Evolutionary conservation across 2,113 vertebrate species (phyloP).

Genomic region (Zingel zingel): DNA sequence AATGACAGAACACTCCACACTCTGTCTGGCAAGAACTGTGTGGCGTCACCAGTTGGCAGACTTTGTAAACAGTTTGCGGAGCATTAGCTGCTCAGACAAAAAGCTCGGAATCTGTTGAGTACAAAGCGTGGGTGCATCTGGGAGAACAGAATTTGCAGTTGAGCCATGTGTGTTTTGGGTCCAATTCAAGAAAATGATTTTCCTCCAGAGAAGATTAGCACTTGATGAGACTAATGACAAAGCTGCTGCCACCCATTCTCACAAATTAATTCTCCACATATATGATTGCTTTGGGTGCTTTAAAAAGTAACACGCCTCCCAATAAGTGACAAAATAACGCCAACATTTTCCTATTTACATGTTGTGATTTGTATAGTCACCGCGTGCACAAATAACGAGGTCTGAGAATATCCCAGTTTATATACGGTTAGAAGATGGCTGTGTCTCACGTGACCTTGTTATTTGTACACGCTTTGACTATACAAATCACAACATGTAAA

Average conservation of each 20-base stretch:
- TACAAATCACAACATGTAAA: too few relatives aligned
- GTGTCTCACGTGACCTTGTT: too few relatives aligned
- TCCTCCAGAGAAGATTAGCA: neutral
- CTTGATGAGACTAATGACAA: neutral
- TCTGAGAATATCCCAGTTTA: too few relatives aligned
- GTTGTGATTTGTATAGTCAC: too few relatives aligned
- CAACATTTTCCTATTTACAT: too few relatives aligned
- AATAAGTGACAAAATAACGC: too few relatives aligned
- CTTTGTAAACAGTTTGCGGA: neutral
- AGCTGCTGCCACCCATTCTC: neutral
- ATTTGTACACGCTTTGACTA: too few relatives aligned
- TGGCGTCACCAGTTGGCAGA: neutral
- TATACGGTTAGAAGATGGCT: too few relatives aligned
- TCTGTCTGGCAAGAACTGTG: neutral
- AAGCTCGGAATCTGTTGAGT: neutral
- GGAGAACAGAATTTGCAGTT: neutral
- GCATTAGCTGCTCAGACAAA: constrained; percentile 13
- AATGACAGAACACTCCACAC: neutral
- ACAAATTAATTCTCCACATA: neutral
- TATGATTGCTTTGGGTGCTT: neutral
- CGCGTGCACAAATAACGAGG: too few relatives aligned
- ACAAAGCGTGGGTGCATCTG: neutral
- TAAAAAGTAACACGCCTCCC: neutral
- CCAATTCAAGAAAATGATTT: neutral
- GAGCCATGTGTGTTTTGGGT: neutral